A percentile compares a stretch with the other conserved stretches of the same genome.
phyloP scores from a whole-genome alignment of 2,888 invertebrate species.

The Gortyna flavago region DNA sequence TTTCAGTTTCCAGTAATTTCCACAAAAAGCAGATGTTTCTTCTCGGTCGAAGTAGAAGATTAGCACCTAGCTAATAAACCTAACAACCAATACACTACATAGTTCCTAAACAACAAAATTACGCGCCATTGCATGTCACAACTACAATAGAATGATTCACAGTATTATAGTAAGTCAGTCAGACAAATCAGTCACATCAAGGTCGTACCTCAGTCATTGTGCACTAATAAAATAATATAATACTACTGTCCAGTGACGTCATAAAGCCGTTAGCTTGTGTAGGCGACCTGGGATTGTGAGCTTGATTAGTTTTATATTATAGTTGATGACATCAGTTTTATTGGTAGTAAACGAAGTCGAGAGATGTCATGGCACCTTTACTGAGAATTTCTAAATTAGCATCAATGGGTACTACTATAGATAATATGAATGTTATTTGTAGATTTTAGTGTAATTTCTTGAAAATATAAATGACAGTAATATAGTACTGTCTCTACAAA shows the following conservation, averaged over 20 bases:
- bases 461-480: neutral
- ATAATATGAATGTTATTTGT: neutral
- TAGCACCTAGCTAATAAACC: conserved; percentile 24
- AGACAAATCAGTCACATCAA: conserved; percentile 51
- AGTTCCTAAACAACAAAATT: conserved; percentile 29
- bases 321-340: conserved; percentile 48
- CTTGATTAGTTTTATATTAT: conserved; percentile 46
- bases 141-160: conserved; percentile 60
- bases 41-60: neutral
- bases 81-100: conserved; percentile 12
- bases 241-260: conserved; percentile 52
- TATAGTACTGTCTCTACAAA: neutral
- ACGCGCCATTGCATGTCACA: conserved; percentile 39
- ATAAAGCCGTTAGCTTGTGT: conserved; percentile 40
- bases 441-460: neutral
- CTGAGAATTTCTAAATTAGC: conserved; percentile 41
- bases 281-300: conserved; percentile 32
- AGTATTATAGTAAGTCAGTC: conserved; percentile 52
- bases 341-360: conserved; percentile 45
- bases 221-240: conserved; percentile 45
- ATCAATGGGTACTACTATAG: conserved; percentile 8
- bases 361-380: conserved; percentile 32
- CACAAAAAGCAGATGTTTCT: neutral
- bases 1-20: neutral
- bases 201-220: conserved; percentile 53